Base-by-base conservation (phyloP, 2,113 vertebrate species). In the Sinocyclocheilus maitianheensis region DNA sequence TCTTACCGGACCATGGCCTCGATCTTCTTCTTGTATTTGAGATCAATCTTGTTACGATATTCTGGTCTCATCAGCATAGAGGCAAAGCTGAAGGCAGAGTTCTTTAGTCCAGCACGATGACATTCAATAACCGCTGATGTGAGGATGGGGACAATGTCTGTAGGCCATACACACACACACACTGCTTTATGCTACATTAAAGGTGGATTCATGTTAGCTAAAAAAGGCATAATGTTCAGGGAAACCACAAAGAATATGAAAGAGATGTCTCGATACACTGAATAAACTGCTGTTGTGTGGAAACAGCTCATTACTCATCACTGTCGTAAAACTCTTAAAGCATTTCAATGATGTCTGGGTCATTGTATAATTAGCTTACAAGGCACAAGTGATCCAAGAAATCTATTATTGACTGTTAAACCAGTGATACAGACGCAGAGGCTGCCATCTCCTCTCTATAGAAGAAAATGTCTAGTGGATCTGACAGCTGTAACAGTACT, bases 11-110 rank as follows among this genome's bases (percentile, higher is more conserved):
- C 97, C 95, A 99, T 96, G 0, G 96, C 96, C 89, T 99, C 98
- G 0, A 99, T 98, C 92, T 98, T 99, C 92, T 97, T 99, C 86
- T 96, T 97, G 92, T 99, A 99, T 63, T 97, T 98, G 5, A 91
- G 43, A 69, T 99, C 96, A 7, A 99, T 97, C 87, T 97, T 96
- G 87, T 94, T 96, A 53, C 98, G 94, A 88, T 99, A 98, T 89
- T 99, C 98, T 0, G 97, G 97, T 80, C 98, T 96, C 98, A 99
- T 98, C 88, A 99, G 83, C 97, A 99, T 97, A 10, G 98, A 96
- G 0, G 97, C 98, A 26, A 99, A 99, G 91, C 93, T 94, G 90
- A 99, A 99, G 0, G 98, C 97, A 0, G 98, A 99, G 89, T 97
- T 97, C 91, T 95, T 98, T 90, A 99, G 26, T 40, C 97, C 97